Conservation (phyloP, 2,888 invertebrate species). For the Panopea generosa region DNA sequence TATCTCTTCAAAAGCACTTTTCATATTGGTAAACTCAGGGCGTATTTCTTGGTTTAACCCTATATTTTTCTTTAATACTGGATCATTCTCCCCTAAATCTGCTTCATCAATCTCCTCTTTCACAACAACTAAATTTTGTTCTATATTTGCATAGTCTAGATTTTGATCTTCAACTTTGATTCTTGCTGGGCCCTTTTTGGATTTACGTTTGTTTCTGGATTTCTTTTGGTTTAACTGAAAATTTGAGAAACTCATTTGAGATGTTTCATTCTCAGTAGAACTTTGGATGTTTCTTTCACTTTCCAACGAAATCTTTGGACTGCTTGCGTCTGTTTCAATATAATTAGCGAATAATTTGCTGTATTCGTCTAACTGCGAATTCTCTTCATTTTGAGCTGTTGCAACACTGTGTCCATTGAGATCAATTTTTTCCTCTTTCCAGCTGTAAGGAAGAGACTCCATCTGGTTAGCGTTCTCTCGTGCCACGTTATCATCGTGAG, state of each 20-base stretch:
- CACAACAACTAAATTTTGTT: background rate
- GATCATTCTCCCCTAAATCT: background rate
- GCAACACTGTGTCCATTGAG: background rate
- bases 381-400: too few species aligned
- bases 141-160: background rate
- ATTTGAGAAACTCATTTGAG: too few species aligned
- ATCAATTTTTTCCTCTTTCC: slow-evolving; percentile 24
- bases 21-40: slow-evolving; percentile 42
- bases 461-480: background rate
- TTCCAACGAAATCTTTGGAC: too few species aligned
- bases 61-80: background rate
- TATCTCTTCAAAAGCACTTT: slow-evolving; percentile 60
- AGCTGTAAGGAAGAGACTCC: slow-evolving; percentile 7
- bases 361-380: too few species aligned
- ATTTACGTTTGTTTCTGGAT: slow-evolving; percentile 32
- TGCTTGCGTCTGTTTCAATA: too few species aligned
- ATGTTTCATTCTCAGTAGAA: too few species aligned
- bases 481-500: background rate
- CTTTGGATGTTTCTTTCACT: too few species aligned
- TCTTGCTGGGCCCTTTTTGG: slow-evolving; percentile 32
- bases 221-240: too few species aligned
- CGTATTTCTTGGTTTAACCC: background rate
- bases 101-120: background rate
- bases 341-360: too few species aligned
- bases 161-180: slow-evolving; percentile 1